These are phyloP conservation scores for Limnephilus rhombicus DNA, from an alignment of 2,888 invertebrate species.

Conservation along the genomic window DNA sequence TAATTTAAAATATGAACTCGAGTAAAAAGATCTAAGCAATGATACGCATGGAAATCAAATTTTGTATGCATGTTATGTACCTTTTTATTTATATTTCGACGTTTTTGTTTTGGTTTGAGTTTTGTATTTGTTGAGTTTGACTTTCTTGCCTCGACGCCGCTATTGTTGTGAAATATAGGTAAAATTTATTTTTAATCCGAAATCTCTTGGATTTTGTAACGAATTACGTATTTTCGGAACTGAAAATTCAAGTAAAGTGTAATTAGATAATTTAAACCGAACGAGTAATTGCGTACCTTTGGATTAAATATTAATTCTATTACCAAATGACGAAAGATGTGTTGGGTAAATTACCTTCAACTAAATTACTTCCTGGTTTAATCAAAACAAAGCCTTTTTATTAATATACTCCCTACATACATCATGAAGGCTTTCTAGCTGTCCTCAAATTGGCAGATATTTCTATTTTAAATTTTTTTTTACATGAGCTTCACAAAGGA, in stretches of 20 bases:
- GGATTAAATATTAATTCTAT: background rate
- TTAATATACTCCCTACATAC: background rate
- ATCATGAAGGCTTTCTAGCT: no score
- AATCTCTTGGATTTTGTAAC: conserved; percentile 40
- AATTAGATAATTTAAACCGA: conserved; percentile 37
- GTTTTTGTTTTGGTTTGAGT: background rate
- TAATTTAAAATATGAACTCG: background rate
- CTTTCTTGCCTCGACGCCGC: conserved; percentile 38
- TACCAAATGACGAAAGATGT: conserved; percentile 17
- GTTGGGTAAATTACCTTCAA: background rate
- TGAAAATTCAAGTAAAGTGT: conserved; percentile 10
- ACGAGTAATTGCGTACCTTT: background rate
- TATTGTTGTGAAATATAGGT: conserved; percentile 39
- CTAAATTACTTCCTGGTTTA: background rate
- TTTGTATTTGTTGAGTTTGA: background rate
- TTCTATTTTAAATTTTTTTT: no score
- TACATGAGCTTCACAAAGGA: no score
- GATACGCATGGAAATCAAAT: background rate
- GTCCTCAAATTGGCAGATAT: no score
- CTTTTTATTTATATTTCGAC: background rate
- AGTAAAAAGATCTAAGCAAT: background rate
- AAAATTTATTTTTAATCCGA: conserved; percentile 36
- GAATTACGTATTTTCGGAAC: conserved; percentile 44
- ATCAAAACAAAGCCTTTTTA: background rate
- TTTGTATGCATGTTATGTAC: background rate